phyloP scores from a whole-genome alignment of 2,113 vertebrate genomes.

The rat (Rattus norvegicus) region DNA sequence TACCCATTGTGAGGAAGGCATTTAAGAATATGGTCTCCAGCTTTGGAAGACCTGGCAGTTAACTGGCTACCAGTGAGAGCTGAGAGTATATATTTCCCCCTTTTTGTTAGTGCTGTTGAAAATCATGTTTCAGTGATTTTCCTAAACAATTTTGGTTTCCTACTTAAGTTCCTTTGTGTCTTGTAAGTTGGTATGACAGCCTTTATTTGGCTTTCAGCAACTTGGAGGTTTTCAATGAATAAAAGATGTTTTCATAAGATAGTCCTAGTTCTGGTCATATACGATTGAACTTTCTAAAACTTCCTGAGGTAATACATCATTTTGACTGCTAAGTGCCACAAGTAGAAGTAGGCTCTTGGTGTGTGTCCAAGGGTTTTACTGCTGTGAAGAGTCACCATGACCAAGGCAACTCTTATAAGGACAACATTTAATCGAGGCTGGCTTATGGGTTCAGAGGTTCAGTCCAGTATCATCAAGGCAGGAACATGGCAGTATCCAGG shows the following conservation, averaged over 20 bases:
- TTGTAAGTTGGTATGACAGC: neutral
- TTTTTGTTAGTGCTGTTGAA: conserved; percentile 7
- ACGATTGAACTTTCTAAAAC: conserved; percentile 31
- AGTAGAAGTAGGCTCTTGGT: conserved; percentile 23
- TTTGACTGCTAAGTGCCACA: neutral
- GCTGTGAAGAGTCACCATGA: too few species aligned
- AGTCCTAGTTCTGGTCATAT: conserved; percentile 11
- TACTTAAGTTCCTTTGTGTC: conserved; percentile 32
- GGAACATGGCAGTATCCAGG: too few species aligned
- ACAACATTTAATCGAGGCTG: too few species aligned
- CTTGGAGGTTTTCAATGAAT: conserved; percentile 32
- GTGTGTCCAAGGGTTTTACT: neutral
- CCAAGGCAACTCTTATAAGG: too few species aligned
- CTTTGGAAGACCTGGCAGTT: conserved; percentile 51
- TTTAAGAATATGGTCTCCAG: conserved; percentile 45
- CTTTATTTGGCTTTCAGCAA: conserved; percentile 15
- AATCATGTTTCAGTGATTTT: conserved; percentile 29
- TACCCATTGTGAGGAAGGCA: neutral
- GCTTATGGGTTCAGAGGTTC: too few species aligned
- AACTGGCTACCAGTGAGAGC: neutral
- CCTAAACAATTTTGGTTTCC: conserved; percentile 25
- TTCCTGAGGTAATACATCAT: neutral
- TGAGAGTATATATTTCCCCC: neutral
- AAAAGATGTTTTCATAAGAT: conserved; percentile 2
- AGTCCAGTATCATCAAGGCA: too few species aligned